Base-by-base conservation (phyloP, 2,888 invertebrate genomes). In the Dryobota labecula region DNA sequence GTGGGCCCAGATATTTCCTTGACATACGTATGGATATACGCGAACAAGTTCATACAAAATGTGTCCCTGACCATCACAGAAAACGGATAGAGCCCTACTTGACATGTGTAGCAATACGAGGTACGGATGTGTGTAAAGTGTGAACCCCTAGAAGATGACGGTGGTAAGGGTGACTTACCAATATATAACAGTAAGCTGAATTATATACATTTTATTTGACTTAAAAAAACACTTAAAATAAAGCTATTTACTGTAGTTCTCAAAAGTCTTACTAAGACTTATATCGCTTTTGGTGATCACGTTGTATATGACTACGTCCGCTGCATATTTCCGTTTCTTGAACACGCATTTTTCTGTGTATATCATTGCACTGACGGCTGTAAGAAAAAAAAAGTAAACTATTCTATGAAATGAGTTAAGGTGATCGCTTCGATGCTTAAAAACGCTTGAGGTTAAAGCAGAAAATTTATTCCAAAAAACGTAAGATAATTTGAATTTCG, bases 331-430 rank as follows among this genome's bases (percentile, higher is more conserved):
- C 0, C 92, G 88, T 41, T 87, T 88, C 43, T 91, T 86, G 2
- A 95, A 68, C 0, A 95, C 82, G 71, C 94, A 95, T 71, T 93
- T 93, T 0, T 93, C 95, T 7, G 88, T 87, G 38, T 84, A 90
- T 63, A 96, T 94, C 81, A 94, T 92, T 2, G 94, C 77, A 73
- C 93, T 90, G 8, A 94, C 93, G 2, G 95, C 95, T 95, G 90
- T 15, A 91, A 92, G n/a, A 57, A 76, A 65, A 45, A 24, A 62
- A 38, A 2, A 8, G n/a, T n/a, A 38, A 49, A 38, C 6, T 27
- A n/a, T 20, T 38, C 3, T 27, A 27, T 45, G 8, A 61, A 64
- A 27, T n/a, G n/a, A n/a, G 7, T 33, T 33, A 5, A 18, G 53
- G 20, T 13, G 30, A 33, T 56, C 2, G 33, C 8, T 33, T n/a